These are phyloP conservation scores for Charina bottae DNA, from an alignment of 2,113 vertebrate genomes.

Conservation along the genomic window DNA sequence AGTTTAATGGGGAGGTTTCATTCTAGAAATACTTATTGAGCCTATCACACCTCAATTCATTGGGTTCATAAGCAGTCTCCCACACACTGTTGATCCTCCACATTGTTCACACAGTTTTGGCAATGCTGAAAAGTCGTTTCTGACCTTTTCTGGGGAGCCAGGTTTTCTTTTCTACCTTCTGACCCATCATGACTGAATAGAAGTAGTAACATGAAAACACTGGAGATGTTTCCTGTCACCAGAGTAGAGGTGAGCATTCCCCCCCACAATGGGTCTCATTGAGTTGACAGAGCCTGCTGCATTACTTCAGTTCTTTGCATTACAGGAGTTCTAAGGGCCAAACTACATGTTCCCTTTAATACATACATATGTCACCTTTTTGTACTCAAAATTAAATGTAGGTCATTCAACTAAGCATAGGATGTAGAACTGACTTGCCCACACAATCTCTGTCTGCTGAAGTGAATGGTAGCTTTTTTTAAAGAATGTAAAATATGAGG, in stretches of 20 bases:
- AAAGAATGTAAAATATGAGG: neutral
- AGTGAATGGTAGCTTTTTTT: neutral
- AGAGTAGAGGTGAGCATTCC: neutral
- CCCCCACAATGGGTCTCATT: neutral
- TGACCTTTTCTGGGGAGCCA: neutral
- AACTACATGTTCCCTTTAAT: neutral
- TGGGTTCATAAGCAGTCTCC: neutral
- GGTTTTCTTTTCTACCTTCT: neutral
- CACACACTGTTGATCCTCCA: neutral
- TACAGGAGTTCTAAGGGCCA: neutral
- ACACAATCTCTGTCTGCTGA: neutral
- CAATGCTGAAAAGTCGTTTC: too few species aligned
- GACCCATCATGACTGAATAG: neutral
- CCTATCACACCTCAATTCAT: neutral
- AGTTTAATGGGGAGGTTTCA: neutral
- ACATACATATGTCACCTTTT: neutral
- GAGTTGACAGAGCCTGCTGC: neutral
- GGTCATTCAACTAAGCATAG: neutral
- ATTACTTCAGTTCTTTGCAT: neutral
- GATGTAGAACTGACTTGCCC: neutral
- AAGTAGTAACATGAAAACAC: neutral
- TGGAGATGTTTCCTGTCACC: neutral
- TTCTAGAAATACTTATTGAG: neutral
- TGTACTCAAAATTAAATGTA: neutral
- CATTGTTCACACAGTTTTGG: neutral